These are phyloP conservation scores for Oryzias woworae DNA, from an alignment of 2,113 vertebrate genomes.

Conservation along the genomic window DNA sequence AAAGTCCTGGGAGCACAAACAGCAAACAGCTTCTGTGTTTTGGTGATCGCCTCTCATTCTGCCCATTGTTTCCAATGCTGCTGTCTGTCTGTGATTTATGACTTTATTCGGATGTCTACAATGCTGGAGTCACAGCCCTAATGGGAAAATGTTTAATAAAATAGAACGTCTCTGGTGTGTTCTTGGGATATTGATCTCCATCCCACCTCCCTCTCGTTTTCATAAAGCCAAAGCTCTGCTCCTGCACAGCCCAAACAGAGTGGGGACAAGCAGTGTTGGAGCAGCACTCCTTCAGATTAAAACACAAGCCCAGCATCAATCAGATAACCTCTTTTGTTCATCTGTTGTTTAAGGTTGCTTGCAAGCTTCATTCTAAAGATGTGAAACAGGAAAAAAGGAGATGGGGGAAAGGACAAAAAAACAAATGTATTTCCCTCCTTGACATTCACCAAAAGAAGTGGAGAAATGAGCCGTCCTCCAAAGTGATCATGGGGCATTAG, in stretches of 20 bases:
- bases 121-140: slow-evolving; percentile 51
- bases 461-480: slow-evolving; percentile 44
- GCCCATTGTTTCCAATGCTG: slow-evolving; percentile 54
- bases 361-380: slow-evolving; percentile 27
- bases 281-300: slow-evolving; percentile 73
- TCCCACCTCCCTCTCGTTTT: slow-evolving; percentile 59
- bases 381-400: slow-evolving; percentile 15
- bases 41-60: slow-evolving; percentile 55
- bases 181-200: slow-evolving; percentile 70
- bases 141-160: slow-evolving; percentile 78
- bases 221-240: slow-evolving; percentile 42
- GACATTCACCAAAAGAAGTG: slow-evolving; percentile 26
- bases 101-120: slow-evolving; percentile 70
- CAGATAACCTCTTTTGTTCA: slow-evolving; percentile 51
- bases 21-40: slow-evolving; percentile 44
- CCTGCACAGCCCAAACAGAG: slow-evolving; percentile 44
- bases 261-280: slow-evolving; percentile 40
- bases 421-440: slow-evolving; percentile 24
- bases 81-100: slow-evolving; percentile 68
- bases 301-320: slow-evolving; percentile 65
- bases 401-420: slow-evolving; percentile 16
- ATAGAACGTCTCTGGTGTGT: slow-evolving; percentile 71
- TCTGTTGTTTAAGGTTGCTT: slow-evolving; percentile 22
- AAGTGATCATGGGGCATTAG: slow-evolving; percentile 56
- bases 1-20: slow-evolving; percentile 24